These are phyloP conservation scores for Drosophila gaucha DNA, from an alignment of 2,888 invertebrate species.

Conservation along the genomic window DNA sequence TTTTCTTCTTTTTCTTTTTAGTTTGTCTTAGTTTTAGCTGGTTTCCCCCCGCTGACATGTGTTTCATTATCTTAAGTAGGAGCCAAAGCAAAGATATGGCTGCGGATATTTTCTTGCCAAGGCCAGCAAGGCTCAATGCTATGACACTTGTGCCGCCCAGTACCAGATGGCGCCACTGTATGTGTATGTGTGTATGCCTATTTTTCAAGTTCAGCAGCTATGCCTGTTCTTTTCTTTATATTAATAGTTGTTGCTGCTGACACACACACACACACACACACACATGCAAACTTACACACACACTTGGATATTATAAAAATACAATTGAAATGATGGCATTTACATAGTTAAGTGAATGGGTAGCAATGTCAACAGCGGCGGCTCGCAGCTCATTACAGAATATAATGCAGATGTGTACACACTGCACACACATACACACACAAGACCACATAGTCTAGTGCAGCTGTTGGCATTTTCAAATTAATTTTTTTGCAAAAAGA, in stretches of 20 bases:
- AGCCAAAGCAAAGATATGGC: constrained; percentile 19
- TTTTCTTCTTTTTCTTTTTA: constrained; percentile 15
- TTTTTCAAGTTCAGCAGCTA: constrained; percentile 55
- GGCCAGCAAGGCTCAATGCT: constrained; percentile 40
- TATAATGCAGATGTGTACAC: constrained; percentile 51
- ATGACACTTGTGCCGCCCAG: constrained; percentile 29
- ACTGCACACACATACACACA: constrained; percentile 15
- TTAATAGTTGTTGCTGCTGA: constrained; percentile 12
- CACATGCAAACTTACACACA: constrained; percentile 14
- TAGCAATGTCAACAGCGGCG: constrained; percentile 64
- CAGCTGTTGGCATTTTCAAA: constrained; percentile 45
- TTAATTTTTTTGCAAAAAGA: constrained; percentile 17
- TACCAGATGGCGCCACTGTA: constrained; percentile 51
- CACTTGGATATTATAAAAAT: constrained; percentile 49
- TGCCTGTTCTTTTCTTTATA: constrained; percentile 28
- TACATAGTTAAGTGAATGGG: constrained; percentile 53
- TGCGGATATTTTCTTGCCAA: constrained; percentile 37
- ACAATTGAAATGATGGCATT: constrained; percentile 64
- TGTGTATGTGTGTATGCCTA: constrained; percentile 18
- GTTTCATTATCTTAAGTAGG: constrained; percentile 49
- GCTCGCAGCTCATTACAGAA: constrained; percentile 53
- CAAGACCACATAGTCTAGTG: constrained; percentile 5
- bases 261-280: constrained; percentile 13
- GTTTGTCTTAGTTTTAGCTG: constrained; percentile 22
- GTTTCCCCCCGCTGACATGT: constrained; percentile 3